phyloP scores from a whole-genome alignment of 2,113 vertebrate species.

The Pongo pygmaeus region DNA sequence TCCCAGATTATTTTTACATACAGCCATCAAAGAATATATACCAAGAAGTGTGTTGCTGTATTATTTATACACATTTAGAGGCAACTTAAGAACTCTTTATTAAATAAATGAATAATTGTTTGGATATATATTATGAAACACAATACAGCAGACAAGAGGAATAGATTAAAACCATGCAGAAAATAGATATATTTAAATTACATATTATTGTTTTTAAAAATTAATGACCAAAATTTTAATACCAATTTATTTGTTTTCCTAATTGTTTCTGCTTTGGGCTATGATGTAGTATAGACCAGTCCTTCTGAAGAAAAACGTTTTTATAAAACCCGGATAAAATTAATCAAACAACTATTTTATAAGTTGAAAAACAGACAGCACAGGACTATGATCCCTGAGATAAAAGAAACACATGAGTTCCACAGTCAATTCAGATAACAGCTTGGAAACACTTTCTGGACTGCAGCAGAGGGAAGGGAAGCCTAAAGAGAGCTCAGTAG shows the following conservation, averaged over 20 bases:
- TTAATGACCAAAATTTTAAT: neutral
- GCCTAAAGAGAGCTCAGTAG: neutral
- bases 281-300: neutral
- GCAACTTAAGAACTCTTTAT: neutral
- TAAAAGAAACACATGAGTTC: neutral
- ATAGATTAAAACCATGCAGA: neutral
- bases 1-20: neutral
- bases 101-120: neutral
- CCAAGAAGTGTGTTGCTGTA: neutral
- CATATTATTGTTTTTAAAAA: neutral
- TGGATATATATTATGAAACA: neutral
- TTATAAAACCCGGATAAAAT: neutral
- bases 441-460: neutral
- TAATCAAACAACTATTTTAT: neutral
- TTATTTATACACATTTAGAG: neutral
- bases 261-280: neutral
- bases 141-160: neutral
- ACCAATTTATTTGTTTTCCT: neutral
- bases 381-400: neutral
- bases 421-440: neutral
- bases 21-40: neutral
- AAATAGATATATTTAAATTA: neutral
- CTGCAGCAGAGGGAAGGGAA: neutral
- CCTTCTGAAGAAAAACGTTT: neutral
- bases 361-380: neutral